phyloP scores from a whole-genome alignment of 2,113 vertebrate species.

The Vombatus ursinus region DNA sequence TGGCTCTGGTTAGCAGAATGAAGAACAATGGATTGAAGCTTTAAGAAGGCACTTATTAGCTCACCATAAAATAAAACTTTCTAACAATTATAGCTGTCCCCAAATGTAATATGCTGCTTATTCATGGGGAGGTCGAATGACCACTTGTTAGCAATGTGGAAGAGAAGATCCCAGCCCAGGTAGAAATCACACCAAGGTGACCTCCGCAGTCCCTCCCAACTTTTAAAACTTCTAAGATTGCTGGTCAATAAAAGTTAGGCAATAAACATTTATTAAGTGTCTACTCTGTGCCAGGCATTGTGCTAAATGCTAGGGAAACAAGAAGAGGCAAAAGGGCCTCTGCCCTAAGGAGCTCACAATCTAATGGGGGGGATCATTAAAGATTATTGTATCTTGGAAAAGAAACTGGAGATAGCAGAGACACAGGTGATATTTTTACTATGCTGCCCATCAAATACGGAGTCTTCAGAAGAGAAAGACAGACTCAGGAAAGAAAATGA shows the following conservation, averaged over 20 bases:
- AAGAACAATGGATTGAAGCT: too few species aligned
- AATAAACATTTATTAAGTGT: background rate
- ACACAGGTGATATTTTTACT: background rate
- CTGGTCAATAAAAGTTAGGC: background rate
- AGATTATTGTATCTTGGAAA: background rate
- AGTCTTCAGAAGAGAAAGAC: background rate
- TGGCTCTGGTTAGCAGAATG: too few species aligned
- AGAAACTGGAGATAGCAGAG: background rate
- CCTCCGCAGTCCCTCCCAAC: background rate
- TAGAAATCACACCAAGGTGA: background rate
- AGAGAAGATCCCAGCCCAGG: background rate
- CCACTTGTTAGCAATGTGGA: background rate
- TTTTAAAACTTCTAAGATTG: background rate
- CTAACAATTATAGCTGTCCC: background rate
- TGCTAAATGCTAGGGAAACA: background rate
- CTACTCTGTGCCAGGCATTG: background rate
- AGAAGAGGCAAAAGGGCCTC: background rate
- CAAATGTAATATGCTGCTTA: background rate
- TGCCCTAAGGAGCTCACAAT: background rate
- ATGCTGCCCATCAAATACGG: background rate
- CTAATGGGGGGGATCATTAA: background rate
- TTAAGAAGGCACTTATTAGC: too few species aligned
- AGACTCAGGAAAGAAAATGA: background rate
- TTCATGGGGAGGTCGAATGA: background rate
- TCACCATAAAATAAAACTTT: background rate